Evolutionary conservation across 2,113 vertebrate species (phyloP), one percentile per base, ranked within the genome.

Genomic region (Lamprologus sp.): DNA sequence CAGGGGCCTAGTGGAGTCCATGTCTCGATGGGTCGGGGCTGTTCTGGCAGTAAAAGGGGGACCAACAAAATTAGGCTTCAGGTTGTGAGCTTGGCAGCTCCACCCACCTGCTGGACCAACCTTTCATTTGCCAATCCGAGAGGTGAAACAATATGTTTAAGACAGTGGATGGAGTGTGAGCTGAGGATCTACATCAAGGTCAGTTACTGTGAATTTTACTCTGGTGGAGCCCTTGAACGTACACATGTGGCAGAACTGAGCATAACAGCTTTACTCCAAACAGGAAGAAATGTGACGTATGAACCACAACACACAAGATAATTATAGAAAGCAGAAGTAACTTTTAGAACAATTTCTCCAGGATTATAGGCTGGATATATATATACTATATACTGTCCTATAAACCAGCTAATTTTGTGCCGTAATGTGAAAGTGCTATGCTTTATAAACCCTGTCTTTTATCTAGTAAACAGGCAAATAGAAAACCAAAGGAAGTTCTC

Each of bases 271-370:
- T 1, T 0, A 28, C 15, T 31, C 17, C 17, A 77, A 3, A 49
- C 0, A 0, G 26, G 42, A 49, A 8, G 23, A 77, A 77, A 49
- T 49, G 9, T 49, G 42, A 47, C 3, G 4, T 75, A 4, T 49
- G 7, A 49, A 49, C 23, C 15, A 19, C 23, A 49, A 49, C 26
- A 8, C 26, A 12, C 23, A 77, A 19, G 70, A 10, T 77, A 77
- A 49, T 49, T 49, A 19, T 19, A 77, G 42, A 77, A 77, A 49
- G 6, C 6, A 28, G 1, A 19, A 77, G 10, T 77, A 49, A 49
- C 70, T 77, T 77, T 49, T 47, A 35, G 1, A 35, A 31, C 17
- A 77, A 77, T 49, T 49, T 73, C 21, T 73, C 45, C 9, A 31
- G 70, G 15, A 49, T 49, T 77, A 31, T 49, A 49, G 23, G 26